Base-by-base conservation (phyloP, 2,888 invertebrate species). In the Anorthoa munda region DNA sequence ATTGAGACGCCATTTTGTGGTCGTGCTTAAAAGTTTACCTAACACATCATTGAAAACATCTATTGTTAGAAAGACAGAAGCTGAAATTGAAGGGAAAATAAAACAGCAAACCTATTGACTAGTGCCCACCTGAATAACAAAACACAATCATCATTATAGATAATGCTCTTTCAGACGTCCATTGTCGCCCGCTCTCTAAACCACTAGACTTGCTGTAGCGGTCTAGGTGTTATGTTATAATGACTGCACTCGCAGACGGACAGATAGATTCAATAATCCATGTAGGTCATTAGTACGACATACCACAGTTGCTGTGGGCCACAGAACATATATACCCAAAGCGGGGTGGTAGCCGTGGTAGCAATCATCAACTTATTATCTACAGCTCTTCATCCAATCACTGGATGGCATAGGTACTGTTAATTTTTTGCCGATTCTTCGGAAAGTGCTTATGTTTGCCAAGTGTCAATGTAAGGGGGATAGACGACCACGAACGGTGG, bases 221-320 rank as follows among this genome's bases (percentile, higher is more conserved):
- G 31, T 67, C 17, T n/a, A 4, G 11, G 5, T 9, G 39, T 39
- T 39, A 50, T 21, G 31, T 18, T 66, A 15, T 23, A 50, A 50
- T 66, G 21, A 18, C 21, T 11, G 23, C 39, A 65, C 39, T 66
- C 4, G 2, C 31, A 66, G 39, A 68, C 39, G 39, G 39, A 39
- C 39, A 26, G 26, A 26, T 26, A 26, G 50, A 68, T 66, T 50
- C 18, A 23, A 39, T 39, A 18, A 65, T 39, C 12, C 21, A 68
- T 68, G 39, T 68, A 39, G 21, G 50, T 50, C 66, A 66, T 66
- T 50, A 50, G 18, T 26, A 26, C 2, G 26, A 26, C 2, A 26
- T 26, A 67, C 31, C 67, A 63, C 46, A 46, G 26, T 26, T 26
- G 26, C 26, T 2, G 26, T 26, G 26, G 4, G 26, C 26, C 26